Conservation (phyloP, 2,797 vertebrate genomes). For the Spinus pinus region DNA sequence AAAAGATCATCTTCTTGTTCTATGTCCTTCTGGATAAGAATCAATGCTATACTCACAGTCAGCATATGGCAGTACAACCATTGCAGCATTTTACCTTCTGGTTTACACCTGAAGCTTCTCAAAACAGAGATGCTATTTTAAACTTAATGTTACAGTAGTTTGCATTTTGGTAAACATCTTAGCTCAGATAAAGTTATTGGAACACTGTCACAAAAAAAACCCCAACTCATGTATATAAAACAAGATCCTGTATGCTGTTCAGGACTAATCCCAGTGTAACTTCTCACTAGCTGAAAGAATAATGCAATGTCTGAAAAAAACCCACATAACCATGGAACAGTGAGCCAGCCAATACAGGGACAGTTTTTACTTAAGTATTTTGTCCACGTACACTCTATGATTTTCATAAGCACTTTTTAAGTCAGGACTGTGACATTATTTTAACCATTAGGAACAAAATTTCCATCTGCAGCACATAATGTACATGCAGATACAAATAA, state of each 20-base stretch:
- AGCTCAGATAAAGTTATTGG: background rate
- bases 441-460: background rate
- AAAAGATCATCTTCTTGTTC: background rate
- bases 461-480: background rate
- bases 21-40: background rate
- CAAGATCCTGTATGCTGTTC: background rate
- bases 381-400: background rate
- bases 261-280: background rate
- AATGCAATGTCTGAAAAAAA: background rate
- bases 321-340: background rate
- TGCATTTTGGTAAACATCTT: background rate
- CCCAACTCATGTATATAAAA: background rate
- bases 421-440: background rate
- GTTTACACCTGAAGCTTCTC: background rate
- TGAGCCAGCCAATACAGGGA: background rate
- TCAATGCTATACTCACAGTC: background rate
- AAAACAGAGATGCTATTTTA: background rate
- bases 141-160: background rate
- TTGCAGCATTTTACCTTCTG: background rate
- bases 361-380: background rate
- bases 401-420: background rate
- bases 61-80: background rate
- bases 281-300: background rate
- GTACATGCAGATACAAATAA: background rate
- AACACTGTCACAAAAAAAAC: background rate